Evolutionary conservation across 2,888 invertebrate species (phyloP), one percentile per base, ranked within the genome.

Genomic region (Emesis russula): DNA sequence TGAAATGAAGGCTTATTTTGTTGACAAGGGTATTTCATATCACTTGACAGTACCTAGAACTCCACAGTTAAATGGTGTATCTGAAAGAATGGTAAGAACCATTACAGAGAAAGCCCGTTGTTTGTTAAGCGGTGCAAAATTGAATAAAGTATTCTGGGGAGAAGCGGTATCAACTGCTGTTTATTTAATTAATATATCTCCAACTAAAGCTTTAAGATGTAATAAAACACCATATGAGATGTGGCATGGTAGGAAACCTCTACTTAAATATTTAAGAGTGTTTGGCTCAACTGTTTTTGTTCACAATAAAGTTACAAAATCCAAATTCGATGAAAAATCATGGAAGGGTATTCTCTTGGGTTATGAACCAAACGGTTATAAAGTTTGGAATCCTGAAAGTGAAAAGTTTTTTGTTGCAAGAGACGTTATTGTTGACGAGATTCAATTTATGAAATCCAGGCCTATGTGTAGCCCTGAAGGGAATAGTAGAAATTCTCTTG

Each of bases 1-100:
- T 36, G 95, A 96, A 83, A 94, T 96, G 90, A 96, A 92, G 88
- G 76, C 79, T 13, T 94, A 85, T 68, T 93, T 92, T 85, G 71
- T 74, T 33, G 70, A 88, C 6, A 91, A 91, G 78, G 93, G 92
- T 25, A 89, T 91, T 41, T 70, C 76, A 0, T 90, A 88, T 74
- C 91, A 91, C 38, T 86, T 96, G 73, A 97, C 97, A 81, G 96
- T 97, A 82, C 96, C 97, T 80, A 90, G 95, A 85, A 96, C 97
- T 33, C 97, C 96, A 80, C 96, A 97, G 92, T 94, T 95, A 91
- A 97, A 97, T 95, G 96, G 96, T 85, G 95, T 96, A 15, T 90
- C 96, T 31, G 96, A 97, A 87, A 90, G 97, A 3, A 96, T 97
- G 96, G 94, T 94, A 53, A 83, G 96, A 86, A 96, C 96, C 25